phyloP scores from a whole-genome alignment of 1,140 invertebrate species.

The Trinorchestia longiramus region DNA sequence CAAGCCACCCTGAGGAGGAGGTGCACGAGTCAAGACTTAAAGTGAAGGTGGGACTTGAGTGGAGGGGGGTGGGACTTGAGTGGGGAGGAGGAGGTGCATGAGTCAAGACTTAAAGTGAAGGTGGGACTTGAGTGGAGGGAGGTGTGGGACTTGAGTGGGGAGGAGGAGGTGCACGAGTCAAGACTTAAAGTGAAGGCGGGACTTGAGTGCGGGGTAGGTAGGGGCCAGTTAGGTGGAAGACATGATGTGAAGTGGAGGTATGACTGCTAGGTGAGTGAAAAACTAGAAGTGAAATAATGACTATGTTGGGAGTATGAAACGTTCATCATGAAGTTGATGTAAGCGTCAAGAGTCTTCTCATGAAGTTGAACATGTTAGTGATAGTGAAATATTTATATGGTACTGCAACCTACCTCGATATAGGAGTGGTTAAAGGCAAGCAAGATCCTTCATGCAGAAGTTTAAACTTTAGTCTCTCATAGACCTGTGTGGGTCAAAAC shows the following conservation, averaged over 20 bases:
- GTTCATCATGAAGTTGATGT: no score
- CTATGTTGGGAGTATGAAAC: no score
- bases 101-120: conserved; percentile 62
- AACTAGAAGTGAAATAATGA: no score
- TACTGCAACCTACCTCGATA: no score
- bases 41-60: conserved; percentile 58
- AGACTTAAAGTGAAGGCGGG: conserved; percentile 62
- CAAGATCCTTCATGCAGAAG: no score
- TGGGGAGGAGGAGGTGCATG: conserved; percentile 73
- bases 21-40: conserved; percentile 68
- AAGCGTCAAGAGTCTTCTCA: no score
- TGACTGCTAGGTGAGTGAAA: no score
- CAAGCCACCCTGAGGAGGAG: conserved; percentile 80
- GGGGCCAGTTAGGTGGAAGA: conserved; percentile 72
- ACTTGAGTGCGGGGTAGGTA: background rate
- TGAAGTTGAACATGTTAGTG: no score
- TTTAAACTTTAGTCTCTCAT: no score
- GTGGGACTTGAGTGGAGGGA: conserved; percentile 15
- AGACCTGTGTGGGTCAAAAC: no score
- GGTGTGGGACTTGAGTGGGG: conserved; percentile 63
- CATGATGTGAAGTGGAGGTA: conserved; percentile 60
- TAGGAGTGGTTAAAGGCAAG: no score
- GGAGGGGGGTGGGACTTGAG: background rate
- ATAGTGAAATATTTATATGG: no score
- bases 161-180: conserved; percentile 72